phyloP scores from a whole-genome alignment of 2,113 vertebrate species.

The Nothocercus nigrocapillus region DNA sequence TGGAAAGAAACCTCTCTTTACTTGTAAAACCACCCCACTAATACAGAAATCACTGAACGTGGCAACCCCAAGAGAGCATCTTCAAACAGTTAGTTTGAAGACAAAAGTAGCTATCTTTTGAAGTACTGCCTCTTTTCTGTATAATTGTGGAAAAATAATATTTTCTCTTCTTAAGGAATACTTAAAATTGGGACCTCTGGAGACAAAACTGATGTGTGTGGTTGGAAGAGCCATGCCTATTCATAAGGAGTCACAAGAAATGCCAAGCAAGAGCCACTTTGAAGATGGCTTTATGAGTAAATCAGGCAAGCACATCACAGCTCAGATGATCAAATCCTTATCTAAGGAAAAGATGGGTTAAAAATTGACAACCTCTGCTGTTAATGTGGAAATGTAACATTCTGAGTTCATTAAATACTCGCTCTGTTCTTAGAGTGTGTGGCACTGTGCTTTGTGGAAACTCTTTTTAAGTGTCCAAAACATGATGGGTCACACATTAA shows the following conservation, averaged over 20 bases:
- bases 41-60: background rate
- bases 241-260: slow-evolving; percentile 58
- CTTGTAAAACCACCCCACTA: background rate
- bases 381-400: background rate
- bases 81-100: background rate
- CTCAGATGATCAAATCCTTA: slow-evolving; percentile 72
- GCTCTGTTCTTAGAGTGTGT: background rate
- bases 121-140: background rate
- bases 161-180: slow-evolving; percentile 63
- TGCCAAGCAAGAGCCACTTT: background rate
- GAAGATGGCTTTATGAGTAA: background rate
- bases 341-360: background rate
- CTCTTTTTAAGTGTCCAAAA: background rate
- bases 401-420: slow-evolving; percentile 1
- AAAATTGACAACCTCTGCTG: background rate
- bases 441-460: background rate
- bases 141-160: background rate
- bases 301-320: slow-evolving; percentile 61
- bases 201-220: slow-evolving; percentile 72
- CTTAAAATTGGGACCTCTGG: slow-evolving; percentile 73
- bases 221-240: slow-evolving; percentile 75
- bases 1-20: background rate
- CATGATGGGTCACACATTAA: background rate
- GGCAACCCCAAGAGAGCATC: background rate
- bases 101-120: background rate